These are phyloP conservation scores for Silurus glanis DNA, from an alignment of 2,113 vertebrate species.

Conservation along the genomic window DNA sequence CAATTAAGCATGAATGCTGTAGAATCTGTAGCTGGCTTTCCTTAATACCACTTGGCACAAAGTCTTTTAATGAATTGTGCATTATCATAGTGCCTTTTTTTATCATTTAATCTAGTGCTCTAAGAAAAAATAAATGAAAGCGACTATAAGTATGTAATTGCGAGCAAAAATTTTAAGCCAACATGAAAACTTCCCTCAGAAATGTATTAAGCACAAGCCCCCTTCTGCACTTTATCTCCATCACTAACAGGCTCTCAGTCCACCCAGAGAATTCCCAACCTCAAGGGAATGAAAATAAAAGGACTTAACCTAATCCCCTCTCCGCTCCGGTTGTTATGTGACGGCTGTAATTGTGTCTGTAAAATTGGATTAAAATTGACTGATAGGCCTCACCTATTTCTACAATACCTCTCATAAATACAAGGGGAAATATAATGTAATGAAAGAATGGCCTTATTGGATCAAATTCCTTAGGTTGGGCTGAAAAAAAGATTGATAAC, in stretches of 20 bases:
- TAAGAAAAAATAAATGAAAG: not conserved
- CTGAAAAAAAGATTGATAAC: constrained; percentile 8
- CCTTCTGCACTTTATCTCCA: constrained; percentile 5
- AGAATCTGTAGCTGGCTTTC: not conserved
- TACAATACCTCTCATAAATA: not conserved
- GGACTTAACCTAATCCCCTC: constrained; percentile 28
- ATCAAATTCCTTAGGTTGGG: constrained; percentile 6
- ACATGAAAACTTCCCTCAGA: not conserved
- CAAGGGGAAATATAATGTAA: not conserved
- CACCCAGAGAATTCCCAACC: constrained; percentile 18
- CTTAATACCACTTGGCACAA: not conserved
- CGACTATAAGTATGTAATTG: not conserved
- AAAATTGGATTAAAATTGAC: constrained; percentile 29
- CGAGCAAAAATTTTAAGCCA: not conserved
- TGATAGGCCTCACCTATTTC: constrained; percentile 1
- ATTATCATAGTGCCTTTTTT: not conserved
- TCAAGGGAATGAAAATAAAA: constrained; percentile 14
- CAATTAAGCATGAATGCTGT: not conserved
- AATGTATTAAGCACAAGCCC: not conserved
- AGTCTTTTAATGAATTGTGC: not conserved
- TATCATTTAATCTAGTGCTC: not conserved
- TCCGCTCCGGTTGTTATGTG: constrained; percentile 22
- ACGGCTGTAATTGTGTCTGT: constrained; percentile 5
- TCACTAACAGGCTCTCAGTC: not conserved
- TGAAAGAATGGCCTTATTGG: constrained; percentile 8